A percentile compares a stretch with the other conserved stretches of the same genome.
Evolutionary conservation across 2,888 invertebrate genomes (phyloP).

Genomic region (Marronus borbonicus): DNA sequence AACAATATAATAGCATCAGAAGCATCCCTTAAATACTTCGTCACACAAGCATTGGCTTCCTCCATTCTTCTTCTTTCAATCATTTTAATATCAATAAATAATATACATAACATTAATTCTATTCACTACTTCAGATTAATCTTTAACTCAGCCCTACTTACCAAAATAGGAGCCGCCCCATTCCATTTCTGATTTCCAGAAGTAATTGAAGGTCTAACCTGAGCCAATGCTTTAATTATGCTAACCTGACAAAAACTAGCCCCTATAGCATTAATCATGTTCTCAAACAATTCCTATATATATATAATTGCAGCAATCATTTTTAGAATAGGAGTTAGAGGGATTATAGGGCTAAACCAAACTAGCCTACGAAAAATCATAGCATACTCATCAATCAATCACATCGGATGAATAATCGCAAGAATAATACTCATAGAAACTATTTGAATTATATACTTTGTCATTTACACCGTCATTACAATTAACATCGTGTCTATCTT

Average conservation of each 20-base stretch:
- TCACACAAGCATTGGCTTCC: constrained; percentile 75
- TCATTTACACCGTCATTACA: constrained; percentile 71
- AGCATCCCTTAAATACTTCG: constrained; percentile 73
- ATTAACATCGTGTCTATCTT: constrained; percentile 71
- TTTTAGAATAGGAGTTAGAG: constrained; percentile 71
- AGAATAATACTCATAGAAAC: constrained; percentile 56
- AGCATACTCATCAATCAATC: constrained; percentile 78
- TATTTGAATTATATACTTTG: constrained; percentile 58
- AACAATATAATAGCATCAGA: constrained; percentile 68
- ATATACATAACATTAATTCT: constrained; percentile 44
- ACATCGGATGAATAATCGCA: constrained; percentile 72
- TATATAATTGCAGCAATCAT: constrained; percentile 70
- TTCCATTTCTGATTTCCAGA: constrained; percentile 77
- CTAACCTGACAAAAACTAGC: constrained; percentile 79
- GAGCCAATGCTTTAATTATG: constrained; percentile 74
- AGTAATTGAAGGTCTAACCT: constrained; percentile 75
- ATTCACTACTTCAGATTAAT: constrained; percentile 54
- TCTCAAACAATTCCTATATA: constrained; percentile 64
- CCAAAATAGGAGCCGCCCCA: constrained; percentile 75
- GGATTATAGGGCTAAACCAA: constrained; percentile 71
- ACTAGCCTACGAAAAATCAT: constrained; percentile 73
- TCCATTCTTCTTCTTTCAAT: constrained; percentile 72
- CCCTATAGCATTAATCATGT: constrained; percentile 71
- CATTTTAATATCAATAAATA: constrained; percentile 67
- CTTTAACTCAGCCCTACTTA: constrained; percentile 67